Evolutionary conservation across 2,888 invertebrate species (phyloP).

Genomic region (Thecophora atra): DNA sequence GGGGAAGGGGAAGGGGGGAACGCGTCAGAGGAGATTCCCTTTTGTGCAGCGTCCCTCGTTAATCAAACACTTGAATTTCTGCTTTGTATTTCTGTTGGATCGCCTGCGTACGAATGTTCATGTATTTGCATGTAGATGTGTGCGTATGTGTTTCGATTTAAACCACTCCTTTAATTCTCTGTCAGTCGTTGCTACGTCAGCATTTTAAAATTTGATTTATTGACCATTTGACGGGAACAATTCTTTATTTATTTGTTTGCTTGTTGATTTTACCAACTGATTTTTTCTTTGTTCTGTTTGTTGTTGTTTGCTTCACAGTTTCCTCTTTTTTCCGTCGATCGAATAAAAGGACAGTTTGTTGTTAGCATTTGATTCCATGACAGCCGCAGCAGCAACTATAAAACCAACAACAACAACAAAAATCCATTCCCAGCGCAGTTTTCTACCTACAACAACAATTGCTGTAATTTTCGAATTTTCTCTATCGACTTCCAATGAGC

Average conservation of each 20-base stretch:
- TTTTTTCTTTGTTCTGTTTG: not conserved
- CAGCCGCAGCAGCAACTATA: conserved; percentile 17
- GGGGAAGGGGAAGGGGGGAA: no score
- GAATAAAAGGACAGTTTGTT: not conserved
- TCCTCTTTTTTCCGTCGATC: not conserved
- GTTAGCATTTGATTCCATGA: not conserved
- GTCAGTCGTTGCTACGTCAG: conserved; percentile 3
- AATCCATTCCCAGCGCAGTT: not conserved
- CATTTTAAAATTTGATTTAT: conserved; percentile 31
- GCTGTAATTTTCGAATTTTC: conserved; percentile 23
- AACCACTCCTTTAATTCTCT: not conserved
- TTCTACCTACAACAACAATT: conserved; percentile 4
- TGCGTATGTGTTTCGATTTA: conserved; percentile 6
- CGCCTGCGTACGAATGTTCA: not conserved
- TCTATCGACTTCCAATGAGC: no score
- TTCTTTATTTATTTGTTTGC: conserved; percentile 12
- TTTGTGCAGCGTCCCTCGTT: conserved; percentile 16
- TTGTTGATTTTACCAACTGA: not conserved
- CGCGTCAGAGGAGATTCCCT: not conserved
- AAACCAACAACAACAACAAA: conserved; percentile 17
- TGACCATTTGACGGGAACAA: conserved; percentile 35
- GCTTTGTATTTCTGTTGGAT: conserved; percentile 18
- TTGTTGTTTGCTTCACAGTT: conserved; percentile 1
- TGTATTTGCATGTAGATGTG: not conserved
- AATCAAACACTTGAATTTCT: conserved; percentile 31